phyloP scores from a whole-genome alignment of 2,113 vertebrate genomes.

The Pomatorhinus ruficollis region DNA sequence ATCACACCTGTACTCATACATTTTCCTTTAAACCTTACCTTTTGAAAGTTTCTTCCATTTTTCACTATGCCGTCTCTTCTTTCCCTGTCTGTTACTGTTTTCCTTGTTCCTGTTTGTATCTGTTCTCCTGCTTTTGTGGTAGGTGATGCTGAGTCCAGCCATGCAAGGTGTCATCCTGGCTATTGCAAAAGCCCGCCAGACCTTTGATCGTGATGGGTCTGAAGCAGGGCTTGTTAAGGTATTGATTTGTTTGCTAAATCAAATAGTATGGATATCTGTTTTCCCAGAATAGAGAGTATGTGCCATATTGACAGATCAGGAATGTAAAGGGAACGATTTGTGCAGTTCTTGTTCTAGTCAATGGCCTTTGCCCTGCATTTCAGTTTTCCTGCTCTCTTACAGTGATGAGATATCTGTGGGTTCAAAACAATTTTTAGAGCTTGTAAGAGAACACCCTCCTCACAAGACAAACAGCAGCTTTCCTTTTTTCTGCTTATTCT shows the following conservation, averaged over 20 bases:
- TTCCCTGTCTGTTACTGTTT: background rate
- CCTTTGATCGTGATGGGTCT: slow-evolving; percentile 92
- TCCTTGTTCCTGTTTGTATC: slow-evolving; percentile 39
- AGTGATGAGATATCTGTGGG: fast-evolving
- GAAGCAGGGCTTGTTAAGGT: slow-evolving; percentile 98
- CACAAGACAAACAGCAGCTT: background rate
- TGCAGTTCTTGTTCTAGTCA: background rate
- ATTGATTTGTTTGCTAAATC: slow-evolving; percentile 24
- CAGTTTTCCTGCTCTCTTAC: background rate
- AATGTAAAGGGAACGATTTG: fast-evolving
- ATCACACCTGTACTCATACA: background rate
- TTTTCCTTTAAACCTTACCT: background rate
- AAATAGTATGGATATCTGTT: background rate
- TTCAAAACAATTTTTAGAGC: background rate
- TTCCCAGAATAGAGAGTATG: background rate
- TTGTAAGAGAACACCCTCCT: background rate
- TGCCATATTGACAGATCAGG: background rate
- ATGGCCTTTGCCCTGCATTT: background rate
- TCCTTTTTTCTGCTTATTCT: background rate
- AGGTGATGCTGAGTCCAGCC: slow-evolving; percentile 97
- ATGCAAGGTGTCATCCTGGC: slow-evolving; percentile 98
- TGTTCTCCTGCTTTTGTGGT: slow-evolving; percentile 60
- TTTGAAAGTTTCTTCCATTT: background rate
- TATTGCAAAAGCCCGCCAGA: slow-evolving; percentile 93
- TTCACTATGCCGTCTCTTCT: background rate